Evolutionary conservation across 1,140 invertebrate genomes (phyloP).

Genomic region (Fopius arisanus): DNA sequence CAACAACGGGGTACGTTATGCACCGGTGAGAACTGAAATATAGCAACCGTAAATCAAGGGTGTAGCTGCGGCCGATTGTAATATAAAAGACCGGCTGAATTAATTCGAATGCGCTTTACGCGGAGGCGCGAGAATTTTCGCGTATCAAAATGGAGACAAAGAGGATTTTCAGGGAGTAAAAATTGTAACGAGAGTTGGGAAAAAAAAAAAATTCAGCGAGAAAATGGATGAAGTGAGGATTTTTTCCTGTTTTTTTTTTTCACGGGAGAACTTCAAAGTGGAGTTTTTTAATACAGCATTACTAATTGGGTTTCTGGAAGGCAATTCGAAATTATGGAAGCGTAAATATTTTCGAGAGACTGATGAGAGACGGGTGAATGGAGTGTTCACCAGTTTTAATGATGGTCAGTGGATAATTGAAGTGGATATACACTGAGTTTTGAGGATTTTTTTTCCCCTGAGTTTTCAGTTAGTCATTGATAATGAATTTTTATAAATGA

Average conservation of each 20-base stretch:
- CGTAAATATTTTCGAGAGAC: no score
- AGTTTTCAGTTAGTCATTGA: neutral
- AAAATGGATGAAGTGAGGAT: neutral
- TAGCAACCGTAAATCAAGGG: slow-evolving; percentile 50
- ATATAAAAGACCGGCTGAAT: slow-evolving; percentile 56
- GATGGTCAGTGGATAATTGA: no score
- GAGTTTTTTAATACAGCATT: neutral
- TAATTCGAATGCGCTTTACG: slow-evolving; percentile 49
- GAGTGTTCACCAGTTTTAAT: no score
- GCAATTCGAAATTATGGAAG: no score
- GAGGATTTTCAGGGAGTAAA: neutral
- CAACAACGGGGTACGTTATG: slow-evolving; percentile 17
- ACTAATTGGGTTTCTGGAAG: no score
- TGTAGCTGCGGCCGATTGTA: slow-evolving; percentile 44
- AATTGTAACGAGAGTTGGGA: neutral
- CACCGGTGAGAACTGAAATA: slow-evolving; percentile 38
- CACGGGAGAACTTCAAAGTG: neutral
- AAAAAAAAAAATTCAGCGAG: neutral
- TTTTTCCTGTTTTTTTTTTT: neutral
- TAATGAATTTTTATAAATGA: neutral
- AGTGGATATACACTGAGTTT: no score
- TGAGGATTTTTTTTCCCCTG: no score
- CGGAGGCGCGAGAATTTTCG: slow-evolving; percentile 35
- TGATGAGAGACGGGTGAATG: no score
- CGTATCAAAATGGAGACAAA: neutral